Evolutionary conservation across 2,797 vertebrate genomes (phyloP).

Genomic region (Clamator glandarius): DNA sequence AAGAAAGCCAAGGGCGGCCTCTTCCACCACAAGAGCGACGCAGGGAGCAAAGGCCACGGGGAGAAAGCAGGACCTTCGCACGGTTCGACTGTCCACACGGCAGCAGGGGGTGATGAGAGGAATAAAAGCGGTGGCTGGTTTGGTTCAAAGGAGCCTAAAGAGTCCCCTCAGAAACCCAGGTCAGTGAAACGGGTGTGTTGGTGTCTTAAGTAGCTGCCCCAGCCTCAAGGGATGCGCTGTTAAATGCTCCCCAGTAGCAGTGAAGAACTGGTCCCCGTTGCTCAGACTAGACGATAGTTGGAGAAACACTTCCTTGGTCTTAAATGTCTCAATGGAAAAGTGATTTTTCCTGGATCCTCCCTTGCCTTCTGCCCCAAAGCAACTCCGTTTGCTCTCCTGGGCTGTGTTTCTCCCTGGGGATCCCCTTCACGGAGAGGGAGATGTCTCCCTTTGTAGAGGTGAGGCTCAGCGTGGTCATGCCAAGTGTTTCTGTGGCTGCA

Average conservation of each 20-base stretch:
- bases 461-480: neutral
- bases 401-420: neutral
- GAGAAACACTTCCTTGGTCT: neutral
- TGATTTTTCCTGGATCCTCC: neutral
- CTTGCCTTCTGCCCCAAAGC: neutral
- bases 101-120: constrained; percentile 76
- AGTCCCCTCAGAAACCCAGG: constrained; percentile 87
- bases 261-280: rapidly evolving
- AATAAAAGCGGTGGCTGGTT: constrained; percentile 85
- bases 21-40: constrained; percentile 84
- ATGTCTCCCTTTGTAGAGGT: neutral
- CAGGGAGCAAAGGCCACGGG: constrained; percentile 66
- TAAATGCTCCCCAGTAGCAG: neutral
- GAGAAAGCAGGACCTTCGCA: constrained; percentile 57
- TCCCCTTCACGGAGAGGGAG: neutral
- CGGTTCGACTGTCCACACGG: constrained; percentile 23
- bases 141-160: constrained; percentile 86
- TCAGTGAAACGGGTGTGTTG: constrained; percentile 69
- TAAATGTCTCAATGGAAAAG: neutral
- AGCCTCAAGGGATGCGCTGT: rapidly evolving
- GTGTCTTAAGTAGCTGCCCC: neutral
- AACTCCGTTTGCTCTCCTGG: neutral
- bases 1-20: constrained; percentile 81
- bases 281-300: neutral
- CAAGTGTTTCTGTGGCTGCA: neutral